phyloP scores from a whole-genome alignment of 2,113 vertebrate species.

The Picathartes gymnocephalus region DNA sequence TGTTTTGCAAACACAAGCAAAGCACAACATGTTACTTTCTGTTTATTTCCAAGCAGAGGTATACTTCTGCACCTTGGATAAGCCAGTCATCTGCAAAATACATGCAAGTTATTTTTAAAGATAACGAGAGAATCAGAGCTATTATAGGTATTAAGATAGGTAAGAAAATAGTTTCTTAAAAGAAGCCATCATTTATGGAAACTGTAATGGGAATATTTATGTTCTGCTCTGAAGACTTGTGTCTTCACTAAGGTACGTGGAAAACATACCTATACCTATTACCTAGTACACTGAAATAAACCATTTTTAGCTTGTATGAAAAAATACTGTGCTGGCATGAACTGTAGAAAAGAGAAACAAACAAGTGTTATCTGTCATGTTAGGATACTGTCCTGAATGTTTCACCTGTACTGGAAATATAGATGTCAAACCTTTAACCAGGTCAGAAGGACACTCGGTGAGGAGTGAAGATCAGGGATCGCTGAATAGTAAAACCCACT shows the following conservation, averaged over 20 bases:
- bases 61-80: not conserved
- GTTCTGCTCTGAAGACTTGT: not conserved
- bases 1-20: conserved; percentile 4
- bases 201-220: not conserved
- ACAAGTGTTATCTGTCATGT: not conserved
- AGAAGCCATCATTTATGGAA: not conserved
- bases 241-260: not conserved
- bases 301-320: not conserved
- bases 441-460: not conserved
- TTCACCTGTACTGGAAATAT: not conserved
- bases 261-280: not conserved
- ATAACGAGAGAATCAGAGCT: not conserved
- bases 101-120: not conserved
- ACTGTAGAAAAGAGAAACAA: not conserved
- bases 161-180: not conserved
- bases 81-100: not conserved
- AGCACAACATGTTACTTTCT: not conserved
- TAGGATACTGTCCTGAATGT: not conserved
- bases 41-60: not conserved
- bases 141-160: not conserved
- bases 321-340: not conserved
- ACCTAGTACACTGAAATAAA: not conserved
- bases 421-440: not conserved
- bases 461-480: not conserved
- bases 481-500: not conserved